Conservation (phyloP, 2,113 vertebrate species). For the Anarrhichthys ocellatus region DNA sequence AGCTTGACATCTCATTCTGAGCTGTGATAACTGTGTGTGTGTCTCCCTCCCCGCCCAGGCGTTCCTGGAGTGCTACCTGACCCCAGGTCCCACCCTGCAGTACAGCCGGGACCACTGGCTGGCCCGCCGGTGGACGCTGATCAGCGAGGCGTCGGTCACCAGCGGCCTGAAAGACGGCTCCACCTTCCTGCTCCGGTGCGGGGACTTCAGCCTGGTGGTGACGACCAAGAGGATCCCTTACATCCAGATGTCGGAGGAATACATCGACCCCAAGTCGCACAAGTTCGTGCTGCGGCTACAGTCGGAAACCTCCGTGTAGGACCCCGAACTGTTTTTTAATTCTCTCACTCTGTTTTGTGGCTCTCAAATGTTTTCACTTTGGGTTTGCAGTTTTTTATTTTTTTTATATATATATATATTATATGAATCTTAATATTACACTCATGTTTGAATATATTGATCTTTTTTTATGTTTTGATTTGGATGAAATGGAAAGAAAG, state of each 20-base stretch:
- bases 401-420: conserved; percentile 65
- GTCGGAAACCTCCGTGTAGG: conserved; percentile 94
- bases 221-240: conserved; percentile 90
- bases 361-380: conserved; percentile 66
- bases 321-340: conserved; percentile 16
- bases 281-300: conserved; percentile 97
- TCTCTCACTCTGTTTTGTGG: conserved; percentile 31
- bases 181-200: conserved; percentile 91
- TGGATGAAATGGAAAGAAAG: conserved; percentile 34
- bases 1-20: background rate
- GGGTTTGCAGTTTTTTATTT: conserved; percentile 72
- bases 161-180: conserved; percentile 89
- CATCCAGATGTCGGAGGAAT: conserved; percentile 95
- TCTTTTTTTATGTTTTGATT: conserved; percentile 54
- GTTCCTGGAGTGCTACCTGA: conserved; percentile 94
- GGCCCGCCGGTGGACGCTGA: conserved; percentile 93
- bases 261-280: conserved; percentile 96
- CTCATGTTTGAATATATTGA: conserved; percentile 71
- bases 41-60: conserved; percentile 77
- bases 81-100: conserved; percentile 91
- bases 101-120: conserved; percentile 92
- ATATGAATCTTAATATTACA: conserved; percentile 75
- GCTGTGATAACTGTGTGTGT: background rate
- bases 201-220: conserved; percentile 95
- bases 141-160: conserved; percentile 95